phyloP scores from a whole-genome alignment of 1,140 invertebrate species.

The Lasioglossum baleicum region DNA sequence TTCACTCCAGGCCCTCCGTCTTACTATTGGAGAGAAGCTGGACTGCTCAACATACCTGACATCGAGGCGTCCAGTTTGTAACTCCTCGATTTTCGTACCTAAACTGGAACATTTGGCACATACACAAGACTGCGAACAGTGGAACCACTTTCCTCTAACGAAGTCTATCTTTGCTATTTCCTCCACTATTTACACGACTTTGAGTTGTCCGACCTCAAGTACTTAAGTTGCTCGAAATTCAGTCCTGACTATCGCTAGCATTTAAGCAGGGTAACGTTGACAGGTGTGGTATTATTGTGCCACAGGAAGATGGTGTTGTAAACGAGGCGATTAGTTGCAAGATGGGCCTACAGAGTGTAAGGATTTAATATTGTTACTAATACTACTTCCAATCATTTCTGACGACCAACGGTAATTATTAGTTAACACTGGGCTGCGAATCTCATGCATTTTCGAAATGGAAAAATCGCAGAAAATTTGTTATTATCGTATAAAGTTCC shows the following conservation, averaged over 20 bases:
- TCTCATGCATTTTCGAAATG: too few species aligned
- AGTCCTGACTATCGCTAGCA: neutral
- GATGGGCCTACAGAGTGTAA: neutral
- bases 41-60: constrained; percentile 90
- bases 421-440: neutral
- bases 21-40: constrained; percentile 88
- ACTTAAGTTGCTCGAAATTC: neutral
- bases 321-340: too few species aligned
- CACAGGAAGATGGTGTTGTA: neutral
- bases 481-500: too few species aligned
- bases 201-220: neutral
- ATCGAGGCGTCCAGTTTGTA: constrained; percentile 82
- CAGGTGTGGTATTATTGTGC: neutral
- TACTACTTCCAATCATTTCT: neutral
- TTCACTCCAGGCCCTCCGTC: constrained; percentile 90
- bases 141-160: neutral
- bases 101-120: neutral
- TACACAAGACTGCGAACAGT: neutral
- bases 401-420: neutral
- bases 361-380: neutral
- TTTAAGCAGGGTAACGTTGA: neutral
- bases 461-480: too few species aligned
- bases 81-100: neutral
- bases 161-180: too few species aligned
- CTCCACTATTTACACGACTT: too few species aligned